phyloP scores from a whole-genome alignment of 2,797 vertebrate species.

The Chelonia mydas region DNA sequence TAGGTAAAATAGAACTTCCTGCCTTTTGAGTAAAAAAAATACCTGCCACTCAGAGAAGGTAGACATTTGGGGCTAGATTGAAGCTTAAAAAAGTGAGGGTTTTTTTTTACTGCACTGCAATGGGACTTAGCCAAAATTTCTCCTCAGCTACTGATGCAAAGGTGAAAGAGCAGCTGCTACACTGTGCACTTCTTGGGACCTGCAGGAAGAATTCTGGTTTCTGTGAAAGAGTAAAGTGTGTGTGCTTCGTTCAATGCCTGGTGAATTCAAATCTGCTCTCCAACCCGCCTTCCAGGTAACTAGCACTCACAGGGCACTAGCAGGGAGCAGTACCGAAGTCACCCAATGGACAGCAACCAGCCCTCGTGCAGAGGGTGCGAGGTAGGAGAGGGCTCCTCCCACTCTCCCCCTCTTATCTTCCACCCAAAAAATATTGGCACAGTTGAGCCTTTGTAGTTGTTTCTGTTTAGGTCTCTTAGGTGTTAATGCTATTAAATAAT shows the following conservation, averaged over 20 bases:
- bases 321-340: neutral
- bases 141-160: neutral
- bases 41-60: neutral
- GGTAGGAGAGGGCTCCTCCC: neutral
- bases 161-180: neutral
- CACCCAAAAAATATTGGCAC: fast-evolving
- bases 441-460: neutral
- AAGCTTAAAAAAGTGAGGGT: neutral
- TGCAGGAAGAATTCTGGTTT: neutral
- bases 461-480: neutral
- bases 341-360: neutral
- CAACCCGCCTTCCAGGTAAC: neutral
- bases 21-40: neutral
- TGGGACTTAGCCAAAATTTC: neutral
- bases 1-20: neutral
- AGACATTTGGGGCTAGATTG: neutral
- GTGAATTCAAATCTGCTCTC: neutral
- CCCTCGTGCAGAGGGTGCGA: neutral
- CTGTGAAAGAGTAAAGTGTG: neutral
- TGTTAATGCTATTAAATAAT: neutral
- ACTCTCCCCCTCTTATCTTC: neutral
- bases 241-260: neutral
- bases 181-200: neutral
- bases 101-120: neutral
- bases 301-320: neutral